phyloP scores from a whole-genome alignment of 2,797 vertebrate species.

The Picus viridis region DNA sequence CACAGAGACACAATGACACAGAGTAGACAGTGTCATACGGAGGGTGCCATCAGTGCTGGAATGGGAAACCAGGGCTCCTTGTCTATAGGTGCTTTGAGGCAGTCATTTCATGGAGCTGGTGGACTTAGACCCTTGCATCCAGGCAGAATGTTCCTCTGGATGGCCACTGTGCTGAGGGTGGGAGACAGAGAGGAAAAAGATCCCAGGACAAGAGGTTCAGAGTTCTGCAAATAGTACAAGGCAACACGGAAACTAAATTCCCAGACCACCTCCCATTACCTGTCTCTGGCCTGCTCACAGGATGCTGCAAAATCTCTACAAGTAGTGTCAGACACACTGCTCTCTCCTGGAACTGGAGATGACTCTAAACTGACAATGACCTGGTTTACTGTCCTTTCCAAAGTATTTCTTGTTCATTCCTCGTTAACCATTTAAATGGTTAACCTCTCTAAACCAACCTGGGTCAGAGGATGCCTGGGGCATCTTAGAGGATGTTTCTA shows the following conservation, averaged over 20 bases:
- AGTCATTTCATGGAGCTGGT: not conserved
- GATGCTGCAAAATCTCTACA: not conserved
- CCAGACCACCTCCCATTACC: not conserved
- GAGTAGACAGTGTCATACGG: not conserved
- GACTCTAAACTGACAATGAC: no score
- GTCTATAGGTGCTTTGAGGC: not conserved
- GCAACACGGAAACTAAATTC: not conserved
- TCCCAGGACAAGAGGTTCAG: not conserved
- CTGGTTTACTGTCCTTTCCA: no score
- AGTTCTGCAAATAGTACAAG: not conserved
- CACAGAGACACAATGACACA: not conserved
- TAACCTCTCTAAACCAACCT: not conserved
- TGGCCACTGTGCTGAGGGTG: not conserved
- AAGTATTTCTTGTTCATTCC: no score
- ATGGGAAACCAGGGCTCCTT: not conserved
- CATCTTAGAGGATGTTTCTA: not conserved
- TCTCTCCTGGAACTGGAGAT: no score
- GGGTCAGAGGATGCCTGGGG: not conserved
- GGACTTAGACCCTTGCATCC: not conserved
- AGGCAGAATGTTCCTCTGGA: accelerated
- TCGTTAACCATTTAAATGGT: no score
- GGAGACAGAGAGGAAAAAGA: not conserved
- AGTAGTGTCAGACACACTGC: accelerated
- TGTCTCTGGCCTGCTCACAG: not conserved
- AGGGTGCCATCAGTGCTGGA: not conserved